phyloP scores from a whole-genome alignment of 2,797 vertebrate genomes.

The Thalassophryne amazonica region DNA sequence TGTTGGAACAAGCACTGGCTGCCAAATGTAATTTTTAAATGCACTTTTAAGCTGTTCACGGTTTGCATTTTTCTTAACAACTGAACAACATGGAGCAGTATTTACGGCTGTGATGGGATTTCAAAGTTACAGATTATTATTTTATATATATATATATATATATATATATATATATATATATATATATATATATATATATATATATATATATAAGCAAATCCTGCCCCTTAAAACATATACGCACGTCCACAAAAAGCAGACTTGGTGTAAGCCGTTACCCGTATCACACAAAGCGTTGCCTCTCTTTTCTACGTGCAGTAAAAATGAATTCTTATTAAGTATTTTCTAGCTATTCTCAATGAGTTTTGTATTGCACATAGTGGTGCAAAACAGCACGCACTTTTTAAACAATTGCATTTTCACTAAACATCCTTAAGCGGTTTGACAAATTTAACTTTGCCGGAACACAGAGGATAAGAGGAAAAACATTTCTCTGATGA shows the following conservation, averaged over 20 bases:
- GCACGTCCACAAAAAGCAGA: constrained; percentile 27
- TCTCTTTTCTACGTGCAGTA: constrained; percentile 1
- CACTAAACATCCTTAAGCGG: constrained; percentile 69
- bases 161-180: no score
- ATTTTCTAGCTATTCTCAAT: neutral
- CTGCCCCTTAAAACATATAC: constrained; percentile 36
- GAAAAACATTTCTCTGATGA: constrained; percentile 81
- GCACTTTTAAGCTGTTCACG: constrained; percentile 74
- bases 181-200: no score
- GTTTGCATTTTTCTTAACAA: constrained; percentile 65
- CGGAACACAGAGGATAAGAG: constrained; percentile 75
- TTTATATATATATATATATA: no score
- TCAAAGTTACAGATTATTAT: constrained; percentile 68
- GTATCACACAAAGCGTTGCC: neutral
- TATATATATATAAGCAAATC: constrained; percentile 58
- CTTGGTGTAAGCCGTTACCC: constrained; percentile 41
- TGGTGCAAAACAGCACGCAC: no score
- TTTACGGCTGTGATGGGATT: constrained; percentile 70
- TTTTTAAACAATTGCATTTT: constrained; percentile 63
- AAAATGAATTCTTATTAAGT: neutral
- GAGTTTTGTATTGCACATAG: no score
- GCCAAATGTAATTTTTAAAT: constrained; percentile 77
- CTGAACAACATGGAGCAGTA: constrained; percentile 61
- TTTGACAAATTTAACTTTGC: constrained; percentile 76
- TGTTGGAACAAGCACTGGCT: constrained; percentile 72